These are phyloP conservation scores for Rapana venosa DNA, from an alignment of 2,888 invertebrate genomes.

Conservation along the genomic window DNA sequence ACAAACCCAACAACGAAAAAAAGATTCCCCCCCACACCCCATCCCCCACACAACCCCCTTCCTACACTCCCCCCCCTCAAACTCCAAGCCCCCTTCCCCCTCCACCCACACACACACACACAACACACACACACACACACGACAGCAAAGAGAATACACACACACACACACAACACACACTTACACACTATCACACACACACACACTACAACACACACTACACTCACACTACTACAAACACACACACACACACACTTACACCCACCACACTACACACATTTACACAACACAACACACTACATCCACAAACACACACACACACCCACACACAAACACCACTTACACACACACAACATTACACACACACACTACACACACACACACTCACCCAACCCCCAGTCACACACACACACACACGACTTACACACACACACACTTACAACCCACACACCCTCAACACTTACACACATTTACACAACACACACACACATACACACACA, in stretches of 20 bases:
- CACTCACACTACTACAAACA: not conserved
- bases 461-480: slow-evolving; percentile 23
- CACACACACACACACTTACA: no score
- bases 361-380: no score
- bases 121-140: slow-evolving; percentile 18
- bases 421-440: not conserved
- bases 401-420: no score
- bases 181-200: not conserved
- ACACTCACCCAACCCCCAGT: no score
- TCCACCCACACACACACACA: not conserved
- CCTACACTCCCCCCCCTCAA: no score
- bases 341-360: no score
- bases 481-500: slow-evolving; percentile 42
- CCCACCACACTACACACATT: no score
- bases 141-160: not conserved
- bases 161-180: not conserved
- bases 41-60: no score
- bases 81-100: not conserved
- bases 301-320: no score
- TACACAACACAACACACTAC: no score
- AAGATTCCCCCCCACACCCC: no score
- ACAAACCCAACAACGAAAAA: not conserved
- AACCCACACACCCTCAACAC: not conserved
- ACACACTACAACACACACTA: not conserved
- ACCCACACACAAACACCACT: no score